Percentiles rank a stretch among this genome's conserved stretches.
phyloP scores from a whole-genome alignment of 2,113 vertebrate genomes.

The Jacana jacana region DNA sequence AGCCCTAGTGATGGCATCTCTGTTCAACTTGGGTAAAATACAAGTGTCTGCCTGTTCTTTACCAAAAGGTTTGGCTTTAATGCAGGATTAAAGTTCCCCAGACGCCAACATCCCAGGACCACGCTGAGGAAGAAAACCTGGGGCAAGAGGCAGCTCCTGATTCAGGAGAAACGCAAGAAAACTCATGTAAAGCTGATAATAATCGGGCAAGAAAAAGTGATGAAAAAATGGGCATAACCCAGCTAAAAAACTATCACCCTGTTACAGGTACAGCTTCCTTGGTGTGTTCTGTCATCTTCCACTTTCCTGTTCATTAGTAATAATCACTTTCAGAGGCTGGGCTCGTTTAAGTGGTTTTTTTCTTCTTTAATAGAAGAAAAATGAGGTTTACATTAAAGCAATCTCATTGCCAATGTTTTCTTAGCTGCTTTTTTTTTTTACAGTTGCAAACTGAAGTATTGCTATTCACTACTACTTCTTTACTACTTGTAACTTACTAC shows the following conservation, averaged over 20 bases:
- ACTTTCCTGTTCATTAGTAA: background rate
- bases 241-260: constrained; percentile 80
- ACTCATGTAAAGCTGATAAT: background rate
- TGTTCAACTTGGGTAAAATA: background rate
- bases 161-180: background rate
- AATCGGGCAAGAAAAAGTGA: constrained; percentile 55
- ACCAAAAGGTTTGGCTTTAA: background rate
- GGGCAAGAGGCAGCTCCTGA: constrained; percentile 37
- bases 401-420: background rate
- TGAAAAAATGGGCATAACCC: constrained; percentile 69
- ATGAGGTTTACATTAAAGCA: background rate
- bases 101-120: constrained; percentile 51
- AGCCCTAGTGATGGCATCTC: background rate
- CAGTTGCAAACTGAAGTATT: background rate
- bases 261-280: constrained; percentile 73
- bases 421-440: background rate
- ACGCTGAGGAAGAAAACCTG: constrained; percentile 65
- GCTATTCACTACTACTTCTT: background rate
- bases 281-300: background rate
- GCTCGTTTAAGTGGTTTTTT: background rate
- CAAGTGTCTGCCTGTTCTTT: background rate
- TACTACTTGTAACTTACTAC: background rate
- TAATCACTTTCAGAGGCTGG: background rate
- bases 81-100: constrained; percentile 73
- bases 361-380: background rate